Conservation (phyloP, 2,888 invertebrate species). For the Melinaea marsaeus region DNA sequence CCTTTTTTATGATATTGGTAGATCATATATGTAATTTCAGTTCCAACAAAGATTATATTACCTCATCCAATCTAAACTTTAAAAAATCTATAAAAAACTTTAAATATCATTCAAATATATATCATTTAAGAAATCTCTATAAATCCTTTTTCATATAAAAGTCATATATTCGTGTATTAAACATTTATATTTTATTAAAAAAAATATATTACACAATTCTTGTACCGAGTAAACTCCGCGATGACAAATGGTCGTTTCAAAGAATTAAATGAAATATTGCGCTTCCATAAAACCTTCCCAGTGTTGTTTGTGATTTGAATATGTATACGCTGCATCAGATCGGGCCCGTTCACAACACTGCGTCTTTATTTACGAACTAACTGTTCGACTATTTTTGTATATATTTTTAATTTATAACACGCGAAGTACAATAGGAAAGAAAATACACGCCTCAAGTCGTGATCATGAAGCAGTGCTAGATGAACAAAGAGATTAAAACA, state of each 20-base stretch:
- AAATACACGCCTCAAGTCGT: no score
- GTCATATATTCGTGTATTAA: no score
- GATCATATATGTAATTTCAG: neutral
- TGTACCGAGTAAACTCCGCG: neutral
- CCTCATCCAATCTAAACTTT: no score
- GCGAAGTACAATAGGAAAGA: no score
- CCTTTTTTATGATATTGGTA: neutral
- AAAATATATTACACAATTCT: neutral
- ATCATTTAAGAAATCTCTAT: no score
- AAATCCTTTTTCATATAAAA: no score
- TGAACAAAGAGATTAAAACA: no score
- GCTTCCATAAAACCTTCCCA: slow-evolving; percentile 36
- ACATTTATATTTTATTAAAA: neutral
- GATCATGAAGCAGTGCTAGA: no score
- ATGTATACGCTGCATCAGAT: slow-evolving; percentile 21
- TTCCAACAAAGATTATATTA: neutral
- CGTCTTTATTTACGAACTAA: neutral
- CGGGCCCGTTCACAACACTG: neutral
- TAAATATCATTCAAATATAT: no score
- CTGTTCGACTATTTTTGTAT: no score
- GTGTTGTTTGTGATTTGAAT: slow-evolving; percentile 34
- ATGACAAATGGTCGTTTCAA: slow-evolving; percentile 28
- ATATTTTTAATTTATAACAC: no score
- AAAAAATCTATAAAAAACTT: no score
- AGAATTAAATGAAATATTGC: slow-evolving; percentile 38